Conservation (phyloP, 1,140 invertebrate species). For the Temnothorax curvispinosus region DNA sequence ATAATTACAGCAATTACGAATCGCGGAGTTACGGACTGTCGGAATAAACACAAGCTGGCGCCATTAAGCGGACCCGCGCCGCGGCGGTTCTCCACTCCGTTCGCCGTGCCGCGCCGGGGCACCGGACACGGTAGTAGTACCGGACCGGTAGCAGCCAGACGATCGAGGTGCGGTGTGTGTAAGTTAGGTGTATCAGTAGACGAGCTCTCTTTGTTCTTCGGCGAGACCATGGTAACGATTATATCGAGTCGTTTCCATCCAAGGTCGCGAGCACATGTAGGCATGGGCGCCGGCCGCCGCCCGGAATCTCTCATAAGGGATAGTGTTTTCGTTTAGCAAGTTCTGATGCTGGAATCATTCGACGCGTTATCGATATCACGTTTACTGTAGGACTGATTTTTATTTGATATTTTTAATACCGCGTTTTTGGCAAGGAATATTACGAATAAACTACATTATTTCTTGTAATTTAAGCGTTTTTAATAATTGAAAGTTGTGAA, state of each 20-base stretch:
- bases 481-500: background rate
- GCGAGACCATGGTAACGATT: conserved; percentile 63
- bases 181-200: conserved; percentile 58
- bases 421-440: background rate
- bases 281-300: conserved; percentile 17
- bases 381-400: background rate
- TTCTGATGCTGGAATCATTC: background rate
- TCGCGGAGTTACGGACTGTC: conserved; percentile 68
- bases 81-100: conserved; percentile 45
- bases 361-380: background rate
- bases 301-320: background rate
- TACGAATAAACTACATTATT: background rate
- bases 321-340: background rate
- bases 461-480: background rate
- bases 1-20: conserved; percentile 74
- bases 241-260: conserved; percentile 58
- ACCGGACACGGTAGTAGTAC: conserved; percentile 46
- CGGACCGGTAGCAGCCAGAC: conserved; percentile 40
- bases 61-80: conserved; percentile 59
- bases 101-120: background rate
- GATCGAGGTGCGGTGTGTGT: conserved; percentile 27
- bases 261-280: conserved; percentile 51
- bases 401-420: background rate
- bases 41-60: conserved; percentile 66
- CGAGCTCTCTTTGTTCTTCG: conserved; percentile 65